Evolutionary conservation across 2,888 invertebrate species (phyloP), one percentile per base, ranked within the genome.

Genomic region (Yponomeuta plumbellus): DNA sequence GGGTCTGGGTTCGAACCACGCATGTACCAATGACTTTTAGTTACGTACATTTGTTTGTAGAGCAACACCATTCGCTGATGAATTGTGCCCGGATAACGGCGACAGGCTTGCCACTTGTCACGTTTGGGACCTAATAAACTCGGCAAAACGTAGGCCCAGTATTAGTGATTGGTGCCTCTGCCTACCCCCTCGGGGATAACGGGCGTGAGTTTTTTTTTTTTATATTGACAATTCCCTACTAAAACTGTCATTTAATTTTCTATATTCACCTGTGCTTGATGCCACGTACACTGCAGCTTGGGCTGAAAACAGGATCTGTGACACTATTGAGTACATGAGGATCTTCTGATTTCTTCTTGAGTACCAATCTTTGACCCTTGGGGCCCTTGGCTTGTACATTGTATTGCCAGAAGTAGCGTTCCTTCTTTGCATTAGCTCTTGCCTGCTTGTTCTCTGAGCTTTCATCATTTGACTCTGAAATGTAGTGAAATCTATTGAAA

Each of bases 371-470:
- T 83, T 98, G 97, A 59, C 98, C 98, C 89, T 99, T 98, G 6
- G 99, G 98, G 1, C 99, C 98, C 88, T 99, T 98, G 1, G 98
- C 97, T 88, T 99, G 99, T 0, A 98, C 97, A 91, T 99, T 99
- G 85, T 99, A 99, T 84, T 99, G 99, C 99, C 99, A 99, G 84
- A 99, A 99, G 86, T 93, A 98, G 69, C 95, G 93, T 78, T 97
- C 97, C 74, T 95, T 96, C 83, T 96, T 97, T 65, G 88, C 83
- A 70, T 73, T 79, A 39, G 79, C 79, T 17, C 89, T 78, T 23
- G 85, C 79, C 69, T 91, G 83, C 77, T 86, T 89, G 67, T 80
- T 80, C 78, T 92, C 93, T 68, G 92, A 84, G 56, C 91, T 88
- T 69, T 94, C 94, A 72, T 94, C 94, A 78, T 94, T 94, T 20